Evolutionary conservation across 2,113 vertebrate genomes (phyloP), one percentile per base, ranked within the genome.

Genomic region (Trogon surrucura): DNA sequence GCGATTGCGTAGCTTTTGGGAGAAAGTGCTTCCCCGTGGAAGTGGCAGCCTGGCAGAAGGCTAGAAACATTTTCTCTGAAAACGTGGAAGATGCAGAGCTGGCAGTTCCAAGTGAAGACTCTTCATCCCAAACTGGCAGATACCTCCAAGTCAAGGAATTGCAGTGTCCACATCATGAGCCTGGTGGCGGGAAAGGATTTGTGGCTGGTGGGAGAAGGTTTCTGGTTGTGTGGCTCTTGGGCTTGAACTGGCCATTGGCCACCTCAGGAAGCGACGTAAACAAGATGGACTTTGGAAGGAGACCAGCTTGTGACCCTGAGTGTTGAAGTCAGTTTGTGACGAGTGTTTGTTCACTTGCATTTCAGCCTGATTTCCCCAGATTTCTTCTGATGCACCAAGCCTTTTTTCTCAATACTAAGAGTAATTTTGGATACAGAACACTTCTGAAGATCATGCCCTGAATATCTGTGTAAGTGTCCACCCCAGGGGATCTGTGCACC

Each of bases 261-360:
- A 19, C 30, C 27, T 83, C 2, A 2, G 57, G 32, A 48, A 62
- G 36, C 0, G 0, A 20, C 18, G 16, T 41, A 17, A 79, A 51
- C 1, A 6, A 18, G 65, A n/a, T 11, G 29, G 51, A 17, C 53
- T 75, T 45, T 82, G 80, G 48, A 58, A 41, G 30, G 27, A 91
- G 60, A 45, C 13, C 9, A 6, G 5, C 50, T 17, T 20, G 30
- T 72, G 83, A n/a, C n/a, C 14, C 17, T 1, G 3, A 45, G 23
- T n/a, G 16, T 16, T 50, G 84, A 56, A 71, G 5, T 53, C 25
- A 18, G 1, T 73, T 78, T 53, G 5, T 69, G 51, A 16, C 22
- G 61, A 34, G 21, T 34, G 32, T 36, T 65, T 60, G 41, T 65
- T 25, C 20, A 7, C 11, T 51, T 73, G 4, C 1, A 0, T 19